phyloP scores from a whole-genome alignment of 2,113 vertebrate genomes.

The Stigmatopora nigra region DNA sequence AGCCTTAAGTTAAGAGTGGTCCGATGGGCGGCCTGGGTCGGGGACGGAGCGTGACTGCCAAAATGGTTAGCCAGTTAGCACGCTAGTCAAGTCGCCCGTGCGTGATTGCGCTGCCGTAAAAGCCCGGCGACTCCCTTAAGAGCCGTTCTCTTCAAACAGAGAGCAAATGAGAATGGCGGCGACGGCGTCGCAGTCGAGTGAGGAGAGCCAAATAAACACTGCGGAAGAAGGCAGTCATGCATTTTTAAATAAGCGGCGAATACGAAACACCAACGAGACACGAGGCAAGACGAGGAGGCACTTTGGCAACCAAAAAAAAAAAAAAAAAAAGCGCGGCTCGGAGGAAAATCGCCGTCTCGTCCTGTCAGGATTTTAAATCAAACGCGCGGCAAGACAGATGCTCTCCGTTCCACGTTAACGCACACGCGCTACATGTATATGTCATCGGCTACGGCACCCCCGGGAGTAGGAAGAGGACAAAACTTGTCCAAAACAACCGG shows the following conservation, averaged over 20 bases:
- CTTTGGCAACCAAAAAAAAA: too few species aligned
- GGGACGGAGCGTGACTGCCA: too few species aligned
- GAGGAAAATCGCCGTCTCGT: constrained; percentile 12
- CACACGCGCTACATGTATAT: constrained; percentile 28
- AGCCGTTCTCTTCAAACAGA: background rate
- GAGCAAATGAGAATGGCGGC: background rate
- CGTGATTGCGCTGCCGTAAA: background rate
- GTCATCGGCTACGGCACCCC: constrained; percentile 2
- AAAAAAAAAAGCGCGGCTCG: constrained; percentile 2
- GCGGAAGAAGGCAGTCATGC: background rate
- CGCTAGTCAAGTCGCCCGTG: too few species aligned
- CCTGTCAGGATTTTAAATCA: constrained; percentile 43
- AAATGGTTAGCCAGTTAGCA: too few species aligned
- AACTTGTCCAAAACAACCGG: too few species aligned
- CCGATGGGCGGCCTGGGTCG: too few species aligned
- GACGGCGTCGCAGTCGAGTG: background rate
- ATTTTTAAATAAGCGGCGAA: background rate
- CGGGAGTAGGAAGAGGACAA: background rate
- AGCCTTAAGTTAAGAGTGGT: background rate
- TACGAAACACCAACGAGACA: too few species aligned
- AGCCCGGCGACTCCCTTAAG: constrained; percentile 1
- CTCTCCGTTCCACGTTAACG: constrained; percentile 40
- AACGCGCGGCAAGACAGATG: constrained; percentile 47
- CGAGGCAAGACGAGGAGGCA: too few species aligned
- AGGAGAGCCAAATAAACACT: background rate